Conservation (phyloP, 2,113 vertebrate genomes). For the Seriola quinqueradiata region DNA sequence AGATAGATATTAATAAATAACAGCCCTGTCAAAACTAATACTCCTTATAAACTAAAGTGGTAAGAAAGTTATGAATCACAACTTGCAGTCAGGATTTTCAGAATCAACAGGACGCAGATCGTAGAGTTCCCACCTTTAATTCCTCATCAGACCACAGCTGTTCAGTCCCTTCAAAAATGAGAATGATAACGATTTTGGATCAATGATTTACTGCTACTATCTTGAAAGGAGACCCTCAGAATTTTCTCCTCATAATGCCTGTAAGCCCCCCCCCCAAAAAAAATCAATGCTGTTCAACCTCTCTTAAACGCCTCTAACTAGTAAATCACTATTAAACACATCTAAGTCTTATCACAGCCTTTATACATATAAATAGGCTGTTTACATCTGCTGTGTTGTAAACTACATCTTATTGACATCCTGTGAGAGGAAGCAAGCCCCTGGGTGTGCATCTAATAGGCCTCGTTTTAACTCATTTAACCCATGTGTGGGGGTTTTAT, state of each 20-base stretch:
- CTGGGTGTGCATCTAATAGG: conserved; percentile 35
- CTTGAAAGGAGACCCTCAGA: neutral
- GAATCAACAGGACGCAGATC: too few relatives aligned
- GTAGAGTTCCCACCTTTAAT: neutral
- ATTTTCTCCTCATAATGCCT: neutral
- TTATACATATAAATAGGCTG: conserved; percentile 34
- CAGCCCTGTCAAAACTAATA: too few relatives aligned
- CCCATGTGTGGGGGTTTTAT: conserved; percentile 31
- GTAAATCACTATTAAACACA: conserved; percentile 30
- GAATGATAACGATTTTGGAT: conserved; percentile 6
- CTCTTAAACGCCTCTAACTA: neutral
- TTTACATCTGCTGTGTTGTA: conserved; percentile 42
- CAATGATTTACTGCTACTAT: conserved; percentile 1
- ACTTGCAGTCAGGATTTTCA: too few relatives aligned
- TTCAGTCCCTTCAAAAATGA: neutral
- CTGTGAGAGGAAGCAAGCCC: conserved; percentile 42
- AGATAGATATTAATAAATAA: too few relatives aligned
- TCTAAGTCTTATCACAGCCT: conserved; percentile 15
- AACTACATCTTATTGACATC: conserved; percentile 54
- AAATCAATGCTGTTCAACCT: conserved; percentile 16
- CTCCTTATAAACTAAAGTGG: too few relatives aligned
- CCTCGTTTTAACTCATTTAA: conserved; percentile 53
- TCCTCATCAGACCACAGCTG: neutral
- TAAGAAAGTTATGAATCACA: too few relatives aligned
- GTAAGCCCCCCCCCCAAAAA: neutral